Evolutionary conservation across 2,797 vertebrate species (phyloP).

Genomic region (Sebastes diploproa): DNA sequence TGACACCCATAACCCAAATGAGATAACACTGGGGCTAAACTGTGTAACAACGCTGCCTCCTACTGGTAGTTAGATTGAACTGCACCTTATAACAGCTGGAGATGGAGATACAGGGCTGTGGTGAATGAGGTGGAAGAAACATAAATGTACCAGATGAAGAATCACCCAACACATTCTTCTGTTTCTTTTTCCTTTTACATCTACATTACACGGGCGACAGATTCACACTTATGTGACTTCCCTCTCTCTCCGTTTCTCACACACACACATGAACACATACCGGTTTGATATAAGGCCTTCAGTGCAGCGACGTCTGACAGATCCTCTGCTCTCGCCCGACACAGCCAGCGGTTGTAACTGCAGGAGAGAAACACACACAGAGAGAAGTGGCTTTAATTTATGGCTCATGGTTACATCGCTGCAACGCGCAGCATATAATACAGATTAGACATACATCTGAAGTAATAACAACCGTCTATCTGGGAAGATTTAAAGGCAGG

Average conservation of each 20-base stretch:
- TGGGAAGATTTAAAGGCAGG: too few relatives aligned
- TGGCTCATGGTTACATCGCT: not conserved
- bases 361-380: constrained; percentile 15
- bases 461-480: too few relatives aligned
- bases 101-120: not conserved
- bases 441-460: too few relatives aligned
- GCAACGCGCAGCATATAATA: too few relatives aligned
- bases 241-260: not conserved
- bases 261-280: constrained; percentile 72
- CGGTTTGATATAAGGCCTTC: constrained; percentile 97
- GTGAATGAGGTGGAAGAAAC: not conserved
- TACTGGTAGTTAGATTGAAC: constrained; percentile 21
- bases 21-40: not conserved
- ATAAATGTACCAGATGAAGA: not conserved
- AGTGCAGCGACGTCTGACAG: constrained; percentile 96
- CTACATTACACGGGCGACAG: not conserved
- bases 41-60: constrained; percentile 43
- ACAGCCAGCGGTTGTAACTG: constrained; percentile 97
- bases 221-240: not conserved
- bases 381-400: not conserved
- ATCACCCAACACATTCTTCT: not conserved
- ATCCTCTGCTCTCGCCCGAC: constrained; percentile 94
- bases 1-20: not conserved
- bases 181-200: not conserved
- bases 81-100: not conserved